Base-by-base conservation (phyloP, 2,113 vertebrate genomes). In the Sylvia atricapilla region DNA sequence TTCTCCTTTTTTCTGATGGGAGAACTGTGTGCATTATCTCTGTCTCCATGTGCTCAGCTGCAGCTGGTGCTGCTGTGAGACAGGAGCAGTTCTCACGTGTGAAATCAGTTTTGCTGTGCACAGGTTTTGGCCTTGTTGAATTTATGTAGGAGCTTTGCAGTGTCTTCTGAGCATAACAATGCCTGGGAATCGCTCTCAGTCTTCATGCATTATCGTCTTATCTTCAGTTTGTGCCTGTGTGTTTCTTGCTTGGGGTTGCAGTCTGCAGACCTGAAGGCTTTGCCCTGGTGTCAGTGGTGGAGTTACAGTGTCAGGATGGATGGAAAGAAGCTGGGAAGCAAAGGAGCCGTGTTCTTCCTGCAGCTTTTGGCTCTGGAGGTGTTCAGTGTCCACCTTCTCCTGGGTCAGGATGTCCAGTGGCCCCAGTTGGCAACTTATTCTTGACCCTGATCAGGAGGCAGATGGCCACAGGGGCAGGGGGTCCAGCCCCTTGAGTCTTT, bases 11-110 rank as follows among this genome's bases (percentile, higher is more conserved):
- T 72, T 53, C 30, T 55, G 39, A 0, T 10, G 46, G 55, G 20
- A 35, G 7, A n/a, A 6, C 25, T 0, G 0, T 63, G 9, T 11
- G 13, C 23, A 0, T 67, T 35, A 50, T 27, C 76, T 81, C 41
- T 66, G 55, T 91, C 35, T 76, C 67, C 33, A 0, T 47, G 50
- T 55, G 74, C 35, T 73, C 6, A 20, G 37, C 44, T 78, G 35
- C 73, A 50, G 76, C 74, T 39, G 69, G 10, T 35, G 4, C 16
- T 79, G 47, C 74, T 35, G 15, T 5, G 53, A 23, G 49, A 22
- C 46, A 31, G 72, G 64, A 84, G 39, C 35, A 8, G 19, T 13
- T 43, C 63, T 70, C 13, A 1, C 0, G 6, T 25, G 59, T 47
- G 56, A 73, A 76, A 76, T 21, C 35, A 12, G 8, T 5, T 56